phyloP scores from a whole-genome alignment of 2,797 vertebrate species.

The Pteropus rufus region DNA sequence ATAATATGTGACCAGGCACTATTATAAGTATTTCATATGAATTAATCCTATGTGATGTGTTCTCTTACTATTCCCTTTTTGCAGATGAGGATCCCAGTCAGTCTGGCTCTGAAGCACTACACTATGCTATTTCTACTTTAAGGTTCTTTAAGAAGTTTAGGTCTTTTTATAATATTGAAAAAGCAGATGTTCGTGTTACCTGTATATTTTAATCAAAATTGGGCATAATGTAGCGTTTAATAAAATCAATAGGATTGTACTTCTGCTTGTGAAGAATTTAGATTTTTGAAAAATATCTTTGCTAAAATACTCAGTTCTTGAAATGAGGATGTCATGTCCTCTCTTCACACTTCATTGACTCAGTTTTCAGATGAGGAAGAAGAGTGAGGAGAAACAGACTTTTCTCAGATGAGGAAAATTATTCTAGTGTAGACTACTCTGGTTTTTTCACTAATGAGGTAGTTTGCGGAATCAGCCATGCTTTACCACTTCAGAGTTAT shows the following conservation, averaged over 20 bases:
- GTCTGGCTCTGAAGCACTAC: neutral
- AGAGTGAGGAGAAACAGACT: neutral
- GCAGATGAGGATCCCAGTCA: neutral
- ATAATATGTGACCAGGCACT: neutral
- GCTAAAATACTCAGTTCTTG: neutral
- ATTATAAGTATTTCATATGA: neutral
- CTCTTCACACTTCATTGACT: neutral
- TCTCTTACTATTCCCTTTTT: neutral
- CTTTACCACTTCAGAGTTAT: neutral
- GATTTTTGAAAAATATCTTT: neutral
- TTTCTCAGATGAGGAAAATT: neutral
- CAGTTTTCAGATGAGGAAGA: neutral
- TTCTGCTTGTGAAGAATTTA: neutral
- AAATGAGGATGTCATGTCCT: neutral
- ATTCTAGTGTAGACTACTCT: neutral
- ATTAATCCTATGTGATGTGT: neutral
- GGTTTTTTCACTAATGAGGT: neutral
- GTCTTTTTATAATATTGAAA: slow-evolving; percentile 13
- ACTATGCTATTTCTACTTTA: neutral
- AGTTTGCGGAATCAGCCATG: neutral
- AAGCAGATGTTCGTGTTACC: neutral
- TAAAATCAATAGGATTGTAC: neutral
- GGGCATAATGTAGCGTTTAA: neutral
- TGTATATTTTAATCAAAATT: neutral
- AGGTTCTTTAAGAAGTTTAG: neutral